Evolutionary conservation across 2,113 vertebrate genomes (phyloP).

Genomic region (Emydocephalus ijimae): DNA sequence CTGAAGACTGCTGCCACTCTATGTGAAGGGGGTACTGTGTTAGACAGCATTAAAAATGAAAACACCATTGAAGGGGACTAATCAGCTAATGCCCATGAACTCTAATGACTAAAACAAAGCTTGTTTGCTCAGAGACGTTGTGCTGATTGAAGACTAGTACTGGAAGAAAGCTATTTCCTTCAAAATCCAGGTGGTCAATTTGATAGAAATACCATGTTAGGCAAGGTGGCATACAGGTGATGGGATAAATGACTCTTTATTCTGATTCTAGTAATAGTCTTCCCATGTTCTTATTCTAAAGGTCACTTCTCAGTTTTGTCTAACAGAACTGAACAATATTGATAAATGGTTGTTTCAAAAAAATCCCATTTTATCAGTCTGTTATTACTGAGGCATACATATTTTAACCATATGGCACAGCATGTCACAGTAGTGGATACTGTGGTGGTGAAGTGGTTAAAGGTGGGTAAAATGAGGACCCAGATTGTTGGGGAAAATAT

Average conservation of each 20-base stretch:
- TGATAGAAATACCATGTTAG: background rate
- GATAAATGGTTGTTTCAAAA: background rate
- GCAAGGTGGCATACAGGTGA: background rate
- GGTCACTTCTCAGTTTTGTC: background rate
- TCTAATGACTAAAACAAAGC: background rate
- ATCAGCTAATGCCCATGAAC: background rate
- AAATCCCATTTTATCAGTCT: background rate
- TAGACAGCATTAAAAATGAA: background rate
- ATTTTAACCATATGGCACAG: background rate
- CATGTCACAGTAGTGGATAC: background rate
- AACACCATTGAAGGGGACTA: background rate
- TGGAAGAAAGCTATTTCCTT: background rate
- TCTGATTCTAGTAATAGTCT: background rate
- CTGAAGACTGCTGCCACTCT: background rate
- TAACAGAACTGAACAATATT: background rate
- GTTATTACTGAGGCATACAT: background rate
- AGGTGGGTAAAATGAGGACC: background rate
- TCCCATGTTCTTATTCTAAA: background rate
- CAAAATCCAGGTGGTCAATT: background rate
- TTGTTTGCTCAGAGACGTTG: background rate
- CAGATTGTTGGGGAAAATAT: background rate
- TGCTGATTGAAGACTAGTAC: too few relatives aligned
- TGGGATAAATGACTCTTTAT: background rate
- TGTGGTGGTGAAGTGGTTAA: background rate
- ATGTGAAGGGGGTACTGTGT: background rate